Conservation (phyloP, 2,797 vertebrate species). For the Enteromius radiatus region DNA sequence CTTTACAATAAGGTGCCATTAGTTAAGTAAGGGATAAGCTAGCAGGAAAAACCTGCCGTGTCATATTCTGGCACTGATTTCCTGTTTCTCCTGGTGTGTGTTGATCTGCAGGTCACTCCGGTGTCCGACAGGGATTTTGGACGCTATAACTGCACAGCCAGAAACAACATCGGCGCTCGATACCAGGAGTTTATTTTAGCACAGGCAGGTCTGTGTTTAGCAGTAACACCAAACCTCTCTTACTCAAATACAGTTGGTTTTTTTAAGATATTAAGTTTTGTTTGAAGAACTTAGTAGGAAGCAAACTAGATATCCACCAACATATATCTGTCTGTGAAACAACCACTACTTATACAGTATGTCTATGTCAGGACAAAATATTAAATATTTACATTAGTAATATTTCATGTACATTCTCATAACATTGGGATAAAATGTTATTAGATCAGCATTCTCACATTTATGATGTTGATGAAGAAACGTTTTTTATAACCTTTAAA, state of each 20-base stretch:
- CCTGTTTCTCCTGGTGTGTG: neutral
- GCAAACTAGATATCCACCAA: neutral
- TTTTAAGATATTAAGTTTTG: neutral
- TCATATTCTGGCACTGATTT: neutral
- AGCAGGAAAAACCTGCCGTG: too few species aligned
- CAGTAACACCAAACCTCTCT: neutral
- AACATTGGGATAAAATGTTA: neutral
- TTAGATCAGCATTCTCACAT: neutral
- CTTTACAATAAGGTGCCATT: too few species aligned
- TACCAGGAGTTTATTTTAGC: slow-evolving; percentile 93
- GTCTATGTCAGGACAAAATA: neutral
- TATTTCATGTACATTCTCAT: neutral
- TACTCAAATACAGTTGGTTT: neutral
- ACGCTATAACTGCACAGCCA: slow-evolving; percentile 94
- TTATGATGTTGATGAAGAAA: neutral
- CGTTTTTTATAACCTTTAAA: neutral
- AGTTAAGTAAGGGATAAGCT: too few species aligned
- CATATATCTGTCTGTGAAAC: neutral
- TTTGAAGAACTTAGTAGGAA: neutral
- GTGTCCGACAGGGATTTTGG: slow-evolving; percentile 94
- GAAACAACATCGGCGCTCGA: slow-evolving; percentile 91
- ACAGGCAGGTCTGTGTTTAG: slow-evolving; percentile 88
- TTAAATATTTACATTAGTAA: neutral
- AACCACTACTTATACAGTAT: too few species aligned
- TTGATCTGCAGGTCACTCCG: slow-evolving; percentile 85